Conservation (phyloP, 2,113 vertebrate genomes). For the Nanorana parkeri region DNA sequence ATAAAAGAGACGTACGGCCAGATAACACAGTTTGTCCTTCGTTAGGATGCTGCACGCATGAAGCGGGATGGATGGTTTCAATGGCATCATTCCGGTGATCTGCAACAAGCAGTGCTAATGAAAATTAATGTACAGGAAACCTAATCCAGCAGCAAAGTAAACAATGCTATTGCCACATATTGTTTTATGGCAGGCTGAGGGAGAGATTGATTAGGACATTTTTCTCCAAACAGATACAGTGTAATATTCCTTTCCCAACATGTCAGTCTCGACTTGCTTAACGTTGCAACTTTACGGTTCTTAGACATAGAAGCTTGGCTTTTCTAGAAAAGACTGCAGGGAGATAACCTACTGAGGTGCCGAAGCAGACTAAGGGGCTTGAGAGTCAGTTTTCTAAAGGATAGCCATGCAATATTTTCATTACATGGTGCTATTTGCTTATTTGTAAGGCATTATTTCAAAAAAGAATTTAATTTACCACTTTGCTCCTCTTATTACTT, state of each 20-base stretch:
- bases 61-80: conserved; percentile 29
- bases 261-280: conserved; percentile 2
- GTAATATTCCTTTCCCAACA: conserved; percentile 9
- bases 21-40: conserved; percentile 8
- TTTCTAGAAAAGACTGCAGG: too few species aligned
- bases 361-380: too few species aligned
- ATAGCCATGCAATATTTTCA: too few species aligned
- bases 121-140: conserved; percentile 55
- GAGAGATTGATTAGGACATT: conserved; percentile 33
- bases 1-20: conserved; percentile 39
- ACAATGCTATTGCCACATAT: conserved; percentile 31
- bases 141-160: conserved; percentile 49
- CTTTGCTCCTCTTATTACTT: too few species aligned
- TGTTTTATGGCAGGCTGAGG: conserved; percentile 37
- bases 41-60: conserved; percentile 3
- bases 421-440: too few species aligned
- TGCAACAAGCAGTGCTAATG: conserved; percentile 48
- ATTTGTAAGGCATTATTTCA: too few species aligned
- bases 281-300: too few species aligned
- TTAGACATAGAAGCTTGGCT: too few species aligned
- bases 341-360: too few species aligned
- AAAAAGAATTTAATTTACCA: too few species aligned
- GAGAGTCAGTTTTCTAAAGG: too few species aligned
- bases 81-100: conserved; percentile 44
- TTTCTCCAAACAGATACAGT: conserved; percentile 8